These are phyloP conservation scores for Mixornis gularis DNA, from an alignment of 2,113 vertebrate species.

Conservation along the genomic window DNA sequence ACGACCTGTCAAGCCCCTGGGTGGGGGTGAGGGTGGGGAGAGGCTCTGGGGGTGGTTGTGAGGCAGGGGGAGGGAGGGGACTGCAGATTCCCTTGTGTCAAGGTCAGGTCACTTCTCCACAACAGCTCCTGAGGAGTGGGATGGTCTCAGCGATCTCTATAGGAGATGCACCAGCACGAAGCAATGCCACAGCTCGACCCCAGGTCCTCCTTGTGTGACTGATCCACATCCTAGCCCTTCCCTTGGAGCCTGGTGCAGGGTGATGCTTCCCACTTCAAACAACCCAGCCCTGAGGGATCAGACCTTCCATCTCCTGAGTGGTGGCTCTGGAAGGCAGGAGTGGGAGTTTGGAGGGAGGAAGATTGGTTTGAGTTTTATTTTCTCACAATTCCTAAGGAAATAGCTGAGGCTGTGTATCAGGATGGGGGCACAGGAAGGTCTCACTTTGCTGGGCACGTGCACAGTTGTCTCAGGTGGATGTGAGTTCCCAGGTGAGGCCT, in stretches of 20 bases:
- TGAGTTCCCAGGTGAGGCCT: background rate
- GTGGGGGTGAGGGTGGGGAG: background rate
- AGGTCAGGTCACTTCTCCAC: background rate
- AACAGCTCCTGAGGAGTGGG: background rate
- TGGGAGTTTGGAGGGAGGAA: no score
- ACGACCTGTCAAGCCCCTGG: background rate
- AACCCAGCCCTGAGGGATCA: background rate
- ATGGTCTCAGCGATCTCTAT: fast-evolving
- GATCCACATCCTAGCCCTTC: background rate
- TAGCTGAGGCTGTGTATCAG: fast-evolving
- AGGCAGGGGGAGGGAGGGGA: background rate
- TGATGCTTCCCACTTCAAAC: background rate
- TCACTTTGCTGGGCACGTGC: background rate
- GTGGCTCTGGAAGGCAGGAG: fast-evolving
- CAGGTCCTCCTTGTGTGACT: fast-evolving
- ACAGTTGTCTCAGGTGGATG: fast-evolving
- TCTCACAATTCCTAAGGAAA: fast-evolving
- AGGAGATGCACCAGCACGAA: fast-evolving
- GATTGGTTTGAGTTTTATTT: no score
- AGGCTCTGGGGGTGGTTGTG: background rate
- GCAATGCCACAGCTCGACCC: fast-evolving
- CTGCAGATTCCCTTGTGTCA: fast-evolving
- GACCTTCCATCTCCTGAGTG: fast-evolving
- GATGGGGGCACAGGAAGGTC: background rate
- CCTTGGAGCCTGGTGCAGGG: fast-evolving